phyloP scores from a whole-genome alignment of 1,140 invertebrate genomes.

The Dendroctonus valens region DNA sequence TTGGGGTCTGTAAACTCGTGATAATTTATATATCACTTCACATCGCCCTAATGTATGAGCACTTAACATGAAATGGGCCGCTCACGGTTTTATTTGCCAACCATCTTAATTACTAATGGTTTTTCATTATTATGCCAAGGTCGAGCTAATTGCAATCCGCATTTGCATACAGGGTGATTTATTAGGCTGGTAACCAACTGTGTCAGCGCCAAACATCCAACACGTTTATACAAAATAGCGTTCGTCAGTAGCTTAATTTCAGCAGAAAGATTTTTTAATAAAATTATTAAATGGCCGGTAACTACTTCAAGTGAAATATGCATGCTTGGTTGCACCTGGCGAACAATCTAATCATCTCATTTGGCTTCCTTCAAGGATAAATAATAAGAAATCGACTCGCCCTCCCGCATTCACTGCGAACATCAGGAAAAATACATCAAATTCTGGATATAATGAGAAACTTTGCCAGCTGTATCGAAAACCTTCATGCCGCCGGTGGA shows the following conservation, averaged over 20 bases:
- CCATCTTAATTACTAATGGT: conserved; percentile 7
- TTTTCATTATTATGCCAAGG: conserved; percentile 10
- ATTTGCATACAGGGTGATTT: background rate
- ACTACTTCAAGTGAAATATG: no score
- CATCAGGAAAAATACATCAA: conserved; percentile 9
- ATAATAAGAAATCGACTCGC: conserved; percentile 5
- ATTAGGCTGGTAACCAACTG: no score
- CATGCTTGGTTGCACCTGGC: no score
- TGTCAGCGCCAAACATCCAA: no score
- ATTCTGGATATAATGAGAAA: conserved; percentile 14
- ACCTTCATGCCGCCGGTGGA: conserved; percentile 5
- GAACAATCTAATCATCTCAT: background rate
- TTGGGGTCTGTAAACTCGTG: no score
- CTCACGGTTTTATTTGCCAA: background rate
- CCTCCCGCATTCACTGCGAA: background rate
- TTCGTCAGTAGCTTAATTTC: no score
- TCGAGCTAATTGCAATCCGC: conserved; percentile 4
- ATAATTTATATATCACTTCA: no score
- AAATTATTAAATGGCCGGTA: no score
- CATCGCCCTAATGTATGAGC: no score
- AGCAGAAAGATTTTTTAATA: no score
- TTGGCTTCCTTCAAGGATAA: background rate
- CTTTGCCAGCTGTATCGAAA: conserved; percentile 10
- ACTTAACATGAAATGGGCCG: conserved; percentile 6
- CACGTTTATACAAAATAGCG: no score